Conservation (phyloP, 2,113 vertebrate species). For the Isurus oxyrinchus region DNA sequence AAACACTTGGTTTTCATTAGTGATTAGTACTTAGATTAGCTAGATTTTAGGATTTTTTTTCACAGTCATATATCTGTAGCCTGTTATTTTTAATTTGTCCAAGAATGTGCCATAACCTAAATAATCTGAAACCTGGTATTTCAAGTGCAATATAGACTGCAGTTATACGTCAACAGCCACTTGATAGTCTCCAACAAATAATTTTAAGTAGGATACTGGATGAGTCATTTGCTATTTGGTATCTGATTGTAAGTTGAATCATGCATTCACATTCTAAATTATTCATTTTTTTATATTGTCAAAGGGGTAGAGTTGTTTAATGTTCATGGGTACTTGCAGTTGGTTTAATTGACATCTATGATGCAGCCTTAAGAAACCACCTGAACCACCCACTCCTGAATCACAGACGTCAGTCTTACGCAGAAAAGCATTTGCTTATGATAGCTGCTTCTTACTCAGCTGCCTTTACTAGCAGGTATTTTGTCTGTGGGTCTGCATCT, state of each 20-base stretch:
- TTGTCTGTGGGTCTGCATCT: constrained; percentile 55
- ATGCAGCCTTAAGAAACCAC: constrained; percentile 68
- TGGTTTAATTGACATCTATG: constrained; percentile 70
- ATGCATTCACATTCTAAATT: constrained; percentile 52
- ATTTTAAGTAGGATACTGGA: constrained; percentile 25
- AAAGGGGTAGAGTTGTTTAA: constrained; percentile 51
- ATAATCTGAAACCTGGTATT: not conserved
- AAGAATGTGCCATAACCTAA: not conserved
- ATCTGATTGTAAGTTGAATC: constrained; percentile 65
- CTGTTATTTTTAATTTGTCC: not conserved
- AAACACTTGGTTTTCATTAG: not conserved
- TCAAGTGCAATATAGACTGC: not conserved
- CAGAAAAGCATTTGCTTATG: constrained; percentile 67
- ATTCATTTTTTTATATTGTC: constrained; percentile 42
- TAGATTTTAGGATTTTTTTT: not conserved
- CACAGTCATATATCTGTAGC: not conserved
- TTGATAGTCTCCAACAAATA: constrained; percentile 13
- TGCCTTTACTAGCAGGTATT: constrained; percentile 56
- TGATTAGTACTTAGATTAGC: not conserved
- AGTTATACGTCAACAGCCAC: not conserved
- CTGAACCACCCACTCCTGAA: constrained; percentile 69
- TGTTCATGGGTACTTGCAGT: constrained; percentile 52
- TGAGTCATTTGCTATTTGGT: constrained; percentile 61
- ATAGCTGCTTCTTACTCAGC: constrained; percentile 60
- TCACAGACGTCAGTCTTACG: constrained; percentile 71